Evolutionary conservation across 92 coral and sea anemone genomes (phyloP), one percentile per base, ranked within the genome.

Genomic region (Phenganax marumi): DNA sequence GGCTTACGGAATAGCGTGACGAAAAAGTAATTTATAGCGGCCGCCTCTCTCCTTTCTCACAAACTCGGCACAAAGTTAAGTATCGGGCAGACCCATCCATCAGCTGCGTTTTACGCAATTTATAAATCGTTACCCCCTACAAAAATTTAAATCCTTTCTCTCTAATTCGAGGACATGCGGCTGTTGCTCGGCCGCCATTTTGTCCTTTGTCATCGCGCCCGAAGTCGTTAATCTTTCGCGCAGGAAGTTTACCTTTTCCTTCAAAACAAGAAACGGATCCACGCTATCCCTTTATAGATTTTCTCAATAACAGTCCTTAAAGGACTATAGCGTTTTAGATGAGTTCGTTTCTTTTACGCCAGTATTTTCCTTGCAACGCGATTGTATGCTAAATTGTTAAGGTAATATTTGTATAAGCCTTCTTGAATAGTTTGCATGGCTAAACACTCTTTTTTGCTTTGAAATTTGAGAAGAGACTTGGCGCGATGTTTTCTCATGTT

Each of bases 231-330:
- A 76, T 58, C 46, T 50, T 39, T 76, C 7, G 26, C 68, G 23
- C 81, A 57, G 81, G 81, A 76, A 76, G 65, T 76, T 76, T 76
- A 24, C 43, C 39, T 72, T 68, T 76, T 11, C 48, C 8, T 76
- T 54, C 69, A 76, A 76, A 76, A 62, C 81, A 55, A 13, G 68
- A 48, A 56, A 57, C 51, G 22, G 25, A 49, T 17, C 19, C 52
- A 76, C 53, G 73, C 47, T 7, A 43, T 25, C 16, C 53, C 81
- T 56, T 76, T 55, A 18, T 25, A 55, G 81, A 76, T 39, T 56
- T 33, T 33, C 43, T 33, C 43, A 33, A 33, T 33, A 33, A 33
- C 81, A 58, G 23, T 26, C 23, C 8, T 21, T 25, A 12, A 12
- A 3, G 47, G 24, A 68, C 26, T 68, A 10, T 19, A 46, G 50